Evolutionary conservation across 2,888 invertebrate genomes (phyloP), one percentile per base, ranked within the genome.

Genomic region (Caenorhabditis parvicauda): DNA sequence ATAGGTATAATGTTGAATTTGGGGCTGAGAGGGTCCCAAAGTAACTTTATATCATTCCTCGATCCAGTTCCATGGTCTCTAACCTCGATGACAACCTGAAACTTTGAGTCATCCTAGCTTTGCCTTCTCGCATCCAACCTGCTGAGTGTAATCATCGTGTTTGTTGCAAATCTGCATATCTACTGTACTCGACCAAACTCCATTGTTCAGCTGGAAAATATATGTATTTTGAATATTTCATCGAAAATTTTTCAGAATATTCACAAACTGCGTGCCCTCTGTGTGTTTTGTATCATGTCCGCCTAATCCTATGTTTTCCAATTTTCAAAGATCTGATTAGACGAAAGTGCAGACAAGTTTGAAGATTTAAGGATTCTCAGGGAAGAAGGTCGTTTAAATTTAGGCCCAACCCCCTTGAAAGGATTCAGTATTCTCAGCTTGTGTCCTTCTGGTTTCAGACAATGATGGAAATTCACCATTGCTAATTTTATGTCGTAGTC

Each of bases 1-100:
- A 66, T 29, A 1, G 72, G 64, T 1, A 65, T 55, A 3, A 74
- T 46, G 12, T 61, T 63, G 44, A 74, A 70, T n/a, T 62, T 64
- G 1, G 70, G 66, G 3, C 53, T 49, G 19, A 49, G 50, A 6
- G 63, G 52, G 32, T 68, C 67, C 56, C 54, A 65, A 14, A 53
- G 50, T 9, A 61, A 24, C 19, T 49, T 48, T 39, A 57, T 32
- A 24, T 63, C 60, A 42, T 65, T 60, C 19, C 57, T 38, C 25
- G 56, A 48, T 1, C 66, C 70, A 2, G 71, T 65, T 17, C 64
- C 68, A 39, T 51, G 52, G 32, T 71, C 71, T 7, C 71, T 51
- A 3, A 59, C 52, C 38, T 67, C 66, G 7, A 60, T 45, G 28
- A 55, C 52, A 12, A 65, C 56, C 59, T 56, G 51, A 41, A 57